Conservation (phyloP, 2,113 vertebrate genomes). For the Aptenodytes forsteri region DNA sequence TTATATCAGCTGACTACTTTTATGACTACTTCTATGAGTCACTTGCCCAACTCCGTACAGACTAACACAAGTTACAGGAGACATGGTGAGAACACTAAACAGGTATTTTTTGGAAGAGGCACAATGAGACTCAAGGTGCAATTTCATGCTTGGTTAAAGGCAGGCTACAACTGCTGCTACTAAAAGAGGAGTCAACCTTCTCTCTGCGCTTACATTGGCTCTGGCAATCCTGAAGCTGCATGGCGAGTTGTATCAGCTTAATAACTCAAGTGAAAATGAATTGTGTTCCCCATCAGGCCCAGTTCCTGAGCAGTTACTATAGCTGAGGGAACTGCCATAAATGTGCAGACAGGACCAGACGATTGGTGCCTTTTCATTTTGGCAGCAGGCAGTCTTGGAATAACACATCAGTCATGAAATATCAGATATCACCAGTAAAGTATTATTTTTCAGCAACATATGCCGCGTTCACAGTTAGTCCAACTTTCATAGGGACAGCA, state of each 20-base stretch:
- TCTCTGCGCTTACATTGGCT: neutral
- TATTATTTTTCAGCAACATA: neutral
- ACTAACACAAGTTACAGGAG: neutral
- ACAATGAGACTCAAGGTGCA: neutral
- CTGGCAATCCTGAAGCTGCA: neutral
- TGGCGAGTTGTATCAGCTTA: neutral
- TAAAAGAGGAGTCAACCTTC: neutral
- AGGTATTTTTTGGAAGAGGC: neutral
- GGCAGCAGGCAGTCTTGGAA: neutral
- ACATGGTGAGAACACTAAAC: neutral
- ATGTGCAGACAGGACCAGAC: neutral
- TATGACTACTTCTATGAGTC: neutral
- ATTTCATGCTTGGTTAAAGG: slow-evolving; percentile 37
- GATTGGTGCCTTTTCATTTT: neutral
- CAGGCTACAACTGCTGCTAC: neutral
- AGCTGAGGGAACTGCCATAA: neutral
- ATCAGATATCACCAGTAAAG: neutral
- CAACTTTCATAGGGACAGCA: neutral
- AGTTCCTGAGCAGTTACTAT: neutral
- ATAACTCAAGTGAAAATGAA: neutral
- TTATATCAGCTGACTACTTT: neutral
- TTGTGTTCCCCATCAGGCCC: neutral
- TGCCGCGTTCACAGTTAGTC: neutral
- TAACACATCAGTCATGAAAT: neutral
- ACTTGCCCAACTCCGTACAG: neutral